A percentile compares a stretch with the other conserved stretches of the same genome.
phyloP scores from a whole-genome alignment of 2,113 vertebrate species.

The Tautogolabrus adspersus region DNA sequence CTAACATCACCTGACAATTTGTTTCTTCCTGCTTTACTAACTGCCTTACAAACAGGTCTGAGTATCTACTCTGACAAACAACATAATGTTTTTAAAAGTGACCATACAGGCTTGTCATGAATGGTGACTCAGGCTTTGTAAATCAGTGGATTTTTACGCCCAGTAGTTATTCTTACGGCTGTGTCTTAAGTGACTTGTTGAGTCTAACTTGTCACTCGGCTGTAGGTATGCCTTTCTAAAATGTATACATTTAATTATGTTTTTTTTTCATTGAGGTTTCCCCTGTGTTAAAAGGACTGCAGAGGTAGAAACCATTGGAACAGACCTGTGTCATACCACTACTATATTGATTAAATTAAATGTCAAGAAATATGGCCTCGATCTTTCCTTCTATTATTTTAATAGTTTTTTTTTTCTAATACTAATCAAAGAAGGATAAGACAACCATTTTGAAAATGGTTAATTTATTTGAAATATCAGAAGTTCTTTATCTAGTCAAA shows the following conservation, averaged over 20 bases:
- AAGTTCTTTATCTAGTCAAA: slow-evolving; percentile 48
- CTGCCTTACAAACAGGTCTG: slow-evolving; percentile 24
- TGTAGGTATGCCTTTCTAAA: slow-evolving; percentile 5
- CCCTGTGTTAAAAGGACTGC: slow-evolving; percentile 63
- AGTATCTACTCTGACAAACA: slow-evolving; percentile 7
- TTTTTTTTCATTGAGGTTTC: slow-evolving; percentile 19
- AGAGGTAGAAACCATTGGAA: slow-evolving; percentile 36
- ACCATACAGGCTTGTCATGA: neutral
- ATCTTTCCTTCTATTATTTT: slow-evolving; percentile 7
- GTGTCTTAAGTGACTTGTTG: neutral
- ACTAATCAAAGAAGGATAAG: slow-evolving; percentile 55
- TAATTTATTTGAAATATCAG: slow-evolving; percentile 70
- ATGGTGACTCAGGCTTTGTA: neutral
- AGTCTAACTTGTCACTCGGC: no score
- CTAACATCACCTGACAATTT: neutral
- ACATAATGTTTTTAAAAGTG: slow-evolving; percentile 11
- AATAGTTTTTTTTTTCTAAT: slow-evolving; percentile 10
- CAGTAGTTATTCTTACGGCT: neutral
- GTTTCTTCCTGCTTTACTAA: neutral
- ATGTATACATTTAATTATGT: slow-evolving; percentile 10
- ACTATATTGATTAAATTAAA: slow-evolving; percentile 46
- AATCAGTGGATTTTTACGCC: neutral
- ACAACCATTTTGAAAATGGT: slow-evolving; percentile 63
- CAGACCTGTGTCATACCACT: slow-evolving; percentile 64
- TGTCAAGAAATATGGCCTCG: slow-evolving; percentile 19